Evolutionary conservation across 1,140 invertebrate genomes (phyloP).

Genomic region (Zelostemma sp.): DNA sequence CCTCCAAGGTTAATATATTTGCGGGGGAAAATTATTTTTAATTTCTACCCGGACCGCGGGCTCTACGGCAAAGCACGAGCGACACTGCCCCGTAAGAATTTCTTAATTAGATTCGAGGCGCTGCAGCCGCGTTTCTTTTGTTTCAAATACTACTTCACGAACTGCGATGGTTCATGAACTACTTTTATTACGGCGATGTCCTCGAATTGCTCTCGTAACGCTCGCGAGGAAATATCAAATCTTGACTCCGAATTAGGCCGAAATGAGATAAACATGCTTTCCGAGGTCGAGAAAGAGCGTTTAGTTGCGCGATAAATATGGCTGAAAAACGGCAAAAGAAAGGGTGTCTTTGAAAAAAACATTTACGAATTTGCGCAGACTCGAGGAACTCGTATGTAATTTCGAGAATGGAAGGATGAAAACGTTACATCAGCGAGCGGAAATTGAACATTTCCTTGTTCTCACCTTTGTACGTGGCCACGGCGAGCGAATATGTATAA

Average conservation of each 20-base stretch:
- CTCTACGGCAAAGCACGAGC: constrained; percentile 24
- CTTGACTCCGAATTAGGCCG: constrained; percentile 30
- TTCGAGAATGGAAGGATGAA: constrained; percentile 19
- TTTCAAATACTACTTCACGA: constrained; percentile 35
- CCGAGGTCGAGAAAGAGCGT: constrained; percentile 10
- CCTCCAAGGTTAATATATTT: constrained; percentile 52
- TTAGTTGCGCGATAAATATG: constrained; percentile 15
- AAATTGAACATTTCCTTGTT: constrained; percentile 56
- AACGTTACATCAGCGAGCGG: constrained; percentile 46
- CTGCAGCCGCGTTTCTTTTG: constrained; percentile 37
- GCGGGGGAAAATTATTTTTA: constrained; percentile 51
- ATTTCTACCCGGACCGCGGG: constrained; percentile 41
- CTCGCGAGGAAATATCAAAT: constrained; percentile 42
- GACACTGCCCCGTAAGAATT: constrained; percentile 50
- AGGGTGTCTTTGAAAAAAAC: not conserved
- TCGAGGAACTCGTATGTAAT: constrained; percentile 27
- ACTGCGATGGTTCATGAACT: constrained; percentile 46
- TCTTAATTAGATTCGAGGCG: constrained; percentile 50
- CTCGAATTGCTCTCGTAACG: constrained; percentile 34
- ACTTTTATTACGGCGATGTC: constrained; percentile 43
- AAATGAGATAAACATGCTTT: constrained; percentile 35
- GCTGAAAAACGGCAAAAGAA: not conserved
- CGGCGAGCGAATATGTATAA: constrained; percentile 27
- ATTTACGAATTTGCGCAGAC: constrained; percentile 19
- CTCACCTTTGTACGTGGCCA: constrained; percentile 26